Percentiles rank a stretch among this genome's conserved stretches.
These are phyloP conservation scores for Takifugu ocellatus DNA, from an alignment of 2,797 vertebrate genomes.

Conservation along the genomic window DNA sequence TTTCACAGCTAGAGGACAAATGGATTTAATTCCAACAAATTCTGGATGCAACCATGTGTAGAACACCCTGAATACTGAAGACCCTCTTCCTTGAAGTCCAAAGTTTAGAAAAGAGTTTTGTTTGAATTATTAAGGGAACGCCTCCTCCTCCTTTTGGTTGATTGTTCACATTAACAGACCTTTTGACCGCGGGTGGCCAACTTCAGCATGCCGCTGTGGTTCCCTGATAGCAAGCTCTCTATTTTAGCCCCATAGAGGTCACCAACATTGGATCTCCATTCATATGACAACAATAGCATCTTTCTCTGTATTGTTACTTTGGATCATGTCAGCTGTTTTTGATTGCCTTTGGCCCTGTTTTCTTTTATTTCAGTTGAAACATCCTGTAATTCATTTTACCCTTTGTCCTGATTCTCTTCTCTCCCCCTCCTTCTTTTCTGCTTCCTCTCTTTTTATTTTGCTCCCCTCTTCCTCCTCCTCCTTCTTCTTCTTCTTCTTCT, in stretches of 20 bases:
- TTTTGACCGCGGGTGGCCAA: no score
- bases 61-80: no score
- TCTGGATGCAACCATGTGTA: no score
- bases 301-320: constrained; percentile 79
- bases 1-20: no score
- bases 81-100: no score
- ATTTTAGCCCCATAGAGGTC: constrained; percentile 29
- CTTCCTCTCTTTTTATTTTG: constrained; percentile 76
- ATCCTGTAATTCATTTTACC: constrained; percentile 74
- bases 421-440: constrained; percentile 68
- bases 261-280: constrained; percentile 68
- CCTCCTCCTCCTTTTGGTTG: no score
- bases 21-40: no score
- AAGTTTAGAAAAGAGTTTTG: no score
- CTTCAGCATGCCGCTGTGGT: no score
- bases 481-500: constrained; percentile 23
- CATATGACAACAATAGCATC: constrained; percentile 74
- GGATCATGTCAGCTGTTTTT: constrained; percentile 77
- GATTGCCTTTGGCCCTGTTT: constrained; percentile 68
- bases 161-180: no score
- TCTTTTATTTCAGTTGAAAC: constrained; percentile 74
- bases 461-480: constrained; percentile 68
- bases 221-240: background rate
- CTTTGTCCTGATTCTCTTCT: constrained; percentile 74
- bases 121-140: no score